phyloP scores from a whole-genome alignment of 2,888 invertebrate genomes.

The Caenorhabditis sinica region DNA sequence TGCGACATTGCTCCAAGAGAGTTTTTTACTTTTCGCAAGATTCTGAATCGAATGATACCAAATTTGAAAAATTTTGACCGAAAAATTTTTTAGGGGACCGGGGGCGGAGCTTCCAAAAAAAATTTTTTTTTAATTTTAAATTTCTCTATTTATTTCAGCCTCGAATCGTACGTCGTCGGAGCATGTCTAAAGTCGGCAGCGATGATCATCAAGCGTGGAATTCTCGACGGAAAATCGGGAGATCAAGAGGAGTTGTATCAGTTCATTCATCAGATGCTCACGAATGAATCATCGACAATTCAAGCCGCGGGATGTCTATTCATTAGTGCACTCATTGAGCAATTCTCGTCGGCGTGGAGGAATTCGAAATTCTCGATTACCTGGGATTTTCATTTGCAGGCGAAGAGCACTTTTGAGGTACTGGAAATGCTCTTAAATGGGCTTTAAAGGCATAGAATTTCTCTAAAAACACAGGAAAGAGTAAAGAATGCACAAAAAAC shows the following conservation, averaged over 20 bases:
- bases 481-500: too few species aligned
- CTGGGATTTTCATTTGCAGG: constrained; percentile 92
- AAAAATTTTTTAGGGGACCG: too few species aligned
- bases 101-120: too few species aligned
- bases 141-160: constrained; percentile 83
- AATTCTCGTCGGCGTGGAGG: constrained; percentile 91
- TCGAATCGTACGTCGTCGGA: constrained; percentile 76
- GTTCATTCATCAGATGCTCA: constrained; percentile 89
- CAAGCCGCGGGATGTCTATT: constrained; percentile 92
- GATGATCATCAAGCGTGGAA: constrained; percentile 92
- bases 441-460: not conserved
- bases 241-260: constrained; percentile 86
- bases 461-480: too few species aligned
- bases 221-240: constrained; percentile 87
- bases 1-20: too few species aligned
- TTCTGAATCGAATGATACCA: too few species aligned
- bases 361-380: constrained; percentile 92
- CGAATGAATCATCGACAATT: constrained; percentile 87
- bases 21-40: too few species aligned
- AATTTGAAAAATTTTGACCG: too few species aligned
- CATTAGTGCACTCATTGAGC: constrained; percentile 91
- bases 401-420: constrained; percentile 92
- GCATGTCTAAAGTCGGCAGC: constrained; percentile 88
- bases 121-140: not conserved
- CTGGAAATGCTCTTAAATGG: not conserved